Evolutionary conservation across 2,113 vertebrate species (phyloP).

Genomic region (Maccullochella peelii): DNA sequence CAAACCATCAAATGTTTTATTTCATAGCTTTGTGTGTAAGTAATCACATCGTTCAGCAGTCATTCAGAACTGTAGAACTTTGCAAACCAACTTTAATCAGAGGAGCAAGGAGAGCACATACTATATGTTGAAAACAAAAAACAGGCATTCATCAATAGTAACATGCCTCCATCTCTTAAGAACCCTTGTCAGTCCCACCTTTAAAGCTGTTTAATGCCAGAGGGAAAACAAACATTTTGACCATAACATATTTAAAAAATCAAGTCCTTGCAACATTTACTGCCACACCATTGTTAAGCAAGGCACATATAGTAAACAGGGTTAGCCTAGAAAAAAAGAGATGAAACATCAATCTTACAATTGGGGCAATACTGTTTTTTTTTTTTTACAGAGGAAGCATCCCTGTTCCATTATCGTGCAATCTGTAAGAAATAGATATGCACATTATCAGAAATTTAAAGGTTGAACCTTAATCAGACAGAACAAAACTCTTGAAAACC

Average conservation of each 20-base stretch:
- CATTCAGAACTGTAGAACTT: conserved; percentile 21
- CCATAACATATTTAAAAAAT: conserved; percentile 23
- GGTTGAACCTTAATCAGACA: background rate
- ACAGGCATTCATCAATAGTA: conserved; percentile 23
- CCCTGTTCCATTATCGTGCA: conserved; percentile 25
- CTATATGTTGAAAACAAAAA: conserved; percentile 29
- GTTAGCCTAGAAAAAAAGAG: conserved; percentile 8
- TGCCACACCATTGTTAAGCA: conserved; percentile 39
- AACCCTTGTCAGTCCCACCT: conserved; percentile 24
- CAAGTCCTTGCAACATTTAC: conserved; percentile 23
- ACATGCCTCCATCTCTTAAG: conserved; percentile 16
- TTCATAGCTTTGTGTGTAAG: conserved; percentile 20
- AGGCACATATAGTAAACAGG: conserved; percentile 63
- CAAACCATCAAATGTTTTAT: conserved; percentile 17
- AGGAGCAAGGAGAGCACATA: conserved; percentile 42
- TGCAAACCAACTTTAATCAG: conserved; percentile 62
- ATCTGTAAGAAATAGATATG: conserved; percentile 8
- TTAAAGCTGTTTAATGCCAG: conserved; percentile 66
- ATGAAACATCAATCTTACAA: background rate
- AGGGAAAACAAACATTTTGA: conserved; percentile 43
- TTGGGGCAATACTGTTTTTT: background rate
- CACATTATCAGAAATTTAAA: conserved; percentile 18
- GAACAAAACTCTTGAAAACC: background rate
- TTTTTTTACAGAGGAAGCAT: conserved; percentile 16
- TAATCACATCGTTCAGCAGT: conserved; percentile 30